Percentiles rank a stretch among this genome's conserved stretches.
phyloP scores from a whole-genome alignment of 2,113 vertebrate species.

The Manacus vitellinus region DNA sequence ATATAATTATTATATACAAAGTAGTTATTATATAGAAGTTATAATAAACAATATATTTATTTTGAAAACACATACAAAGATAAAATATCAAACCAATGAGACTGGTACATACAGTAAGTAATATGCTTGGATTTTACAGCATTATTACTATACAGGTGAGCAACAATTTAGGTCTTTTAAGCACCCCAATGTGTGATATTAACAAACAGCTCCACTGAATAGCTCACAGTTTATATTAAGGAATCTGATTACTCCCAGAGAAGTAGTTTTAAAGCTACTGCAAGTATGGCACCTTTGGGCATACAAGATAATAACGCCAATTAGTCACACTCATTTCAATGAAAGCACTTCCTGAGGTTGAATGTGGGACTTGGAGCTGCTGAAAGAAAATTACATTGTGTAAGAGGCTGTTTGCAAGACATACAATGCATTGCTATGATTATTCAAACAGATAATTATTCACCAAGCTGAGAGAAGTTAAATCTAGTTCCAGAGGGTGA shows the following conservation, averaged over 20 bases:
- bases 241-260: background rate
- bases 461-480: constrained; percentile 95
- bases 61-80: background rate
- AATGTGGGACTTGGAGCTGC: background rate
- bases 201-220: background rate
- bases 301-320: background rate
- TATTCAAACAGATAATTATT: constrained; percentile 6
- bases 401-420: background rate
- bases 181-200: background rate
- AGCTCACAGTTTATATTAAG: background rate
- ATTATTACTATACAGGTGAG: background rate
- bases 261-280: background rate
- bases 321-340: background rate
- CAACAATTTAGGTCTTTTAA: background rate
- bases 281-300: constrained; percentile 10
- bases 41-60: background rate
- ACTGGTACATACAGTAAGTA: background rate
- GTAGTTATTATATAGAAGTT: background rate
- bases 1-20: background rate
- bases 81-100: background rate
- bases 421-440: background rate
- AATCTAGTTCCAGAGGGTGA: constrained; percentile 94
- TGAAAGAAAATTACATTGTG: background rate
- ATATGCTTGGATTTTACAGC: background rate
- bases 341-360: background rate